Conservation (phyloP, 2,797 vertebrate genomes). For the Chiropotes sagulatus region DNA sequence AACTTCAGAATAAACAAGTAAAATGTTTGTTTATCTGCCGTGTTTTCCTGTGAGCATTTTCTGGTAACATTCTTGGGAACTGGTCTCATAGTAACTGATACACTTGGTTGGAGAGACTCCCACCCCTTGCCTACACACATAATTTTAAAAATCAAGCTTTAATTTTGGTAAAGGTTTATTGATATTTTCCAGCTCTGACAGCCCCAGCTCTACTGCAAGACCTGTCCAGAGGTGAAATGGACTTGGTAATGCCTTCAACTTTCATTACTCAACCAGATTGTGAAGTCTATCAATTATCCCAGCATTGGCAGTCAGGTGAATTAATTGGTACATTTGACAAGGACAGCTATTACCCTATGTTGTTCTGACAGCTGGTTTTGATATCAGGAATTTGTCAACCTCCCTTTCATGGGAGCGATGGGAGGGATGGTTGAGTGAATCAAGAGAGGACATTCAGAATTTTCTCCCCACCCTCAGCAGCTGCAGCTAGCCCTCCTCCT, state of each 20-base stretch:
- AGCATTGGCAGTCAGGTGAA: constrained; percentile 83
- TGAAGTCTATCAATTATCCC: constrained; percentile 88
- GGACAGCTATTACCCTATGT: constrained; percentile 86
- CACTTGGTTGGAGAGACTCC: not conserved
- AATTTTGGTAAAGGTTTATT: constrained; percentile 43
- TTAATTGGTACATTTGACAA: constrained; percentile 87
- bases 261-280: constrained; percentile 86
- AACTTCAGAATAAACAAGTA: not conserved
- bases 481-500: constrained; percentile 60
- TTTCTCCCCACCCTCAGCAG: constrained; percentile 38
- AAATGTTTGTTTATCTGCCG: not conserved
- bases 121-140: not conserved
- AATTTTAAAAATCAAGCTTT: constrained; percentile 34
- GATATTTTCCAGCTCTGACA: not conserved
- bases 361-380: constrained; percentile 88
- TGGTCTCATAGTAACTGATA: not conserved
- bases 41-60: constrained; percentile 40
- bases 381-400: constrained; percentile 89
- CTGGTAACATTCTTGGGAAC: constrained; percentile 46
- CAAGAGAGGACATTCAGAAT: constrained; percentile 50
- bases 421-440: constrained; percentile 78
- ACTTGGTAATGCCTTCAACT: constrained; percentile 77
- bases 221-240: constrained; percentile 70
- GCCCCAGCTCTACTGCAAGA: constrained; percentile 61
- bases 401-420: constrained; percentile 78